Evolutionary conservation across 2,888 invertebrate species (phyloP), one percentile per base, ranked within the genome.

Genomic region (Cecidostiba fungosa): DNA sequence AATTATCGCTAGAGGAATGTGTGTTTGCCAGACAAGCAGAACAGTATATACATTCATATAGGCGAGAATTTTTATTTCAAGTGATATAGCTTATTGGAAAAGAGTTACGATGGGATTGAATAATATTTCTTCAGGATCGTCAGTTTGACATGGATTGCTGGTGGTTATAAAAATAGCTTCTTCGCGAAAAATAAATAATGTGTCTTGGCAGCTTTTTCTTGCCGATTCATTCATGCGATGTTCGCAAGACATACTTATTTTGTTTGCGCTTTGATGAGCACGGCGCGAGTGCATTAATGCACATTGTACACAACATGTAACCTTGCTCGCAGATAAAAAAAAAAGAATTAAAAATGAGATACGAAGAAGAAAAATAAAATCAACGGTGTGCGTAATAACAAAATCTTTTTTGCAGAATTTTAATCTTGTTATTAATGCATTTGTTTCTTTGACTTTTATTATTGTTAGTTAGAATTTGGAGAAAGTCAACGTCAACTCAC

Each of bases 401-500:
- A 43, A 1, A 43, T 43, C n/a, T n/a, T 43, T 43, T 39, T 39
- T 8, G 39, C 39, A 39, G 5, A 47, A 47, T 47, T 47, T 47
- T 16, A 47, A 47, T 5, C 3, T 16, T 16, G 12, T 47, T 16
- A 47, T 16, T 3, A 6, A 8, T 39, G 39, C 6, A 39, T n/a
- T n/a, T n/a, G 6, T 39, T 10, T 39, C 39, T 39, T 39, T 39
- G 39, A 8, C 8, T 39, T 39, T 39, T 39, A 6, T 39, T 39
- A 39, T 39, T 43, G 1, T 43, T 1, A 43, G 43, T 43, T 43
- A 0, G 12, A 23, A 4, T 50, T 16, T 50, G 50, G 19, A 4
- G 16, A 14, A n/a, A 50, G 16, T 43, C 43, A 50, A 50, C 10
- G 10, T 77, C 26, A 23, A 91, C 94, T 94, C 94, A 97, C 97